A percentile compares a stretch with the other conserved stretches of the same genome.
Evolutionary conservation across 1,140 invertebrate species (phyloP).

Genomic region (Pogonomyrmex californicus): DNA sequence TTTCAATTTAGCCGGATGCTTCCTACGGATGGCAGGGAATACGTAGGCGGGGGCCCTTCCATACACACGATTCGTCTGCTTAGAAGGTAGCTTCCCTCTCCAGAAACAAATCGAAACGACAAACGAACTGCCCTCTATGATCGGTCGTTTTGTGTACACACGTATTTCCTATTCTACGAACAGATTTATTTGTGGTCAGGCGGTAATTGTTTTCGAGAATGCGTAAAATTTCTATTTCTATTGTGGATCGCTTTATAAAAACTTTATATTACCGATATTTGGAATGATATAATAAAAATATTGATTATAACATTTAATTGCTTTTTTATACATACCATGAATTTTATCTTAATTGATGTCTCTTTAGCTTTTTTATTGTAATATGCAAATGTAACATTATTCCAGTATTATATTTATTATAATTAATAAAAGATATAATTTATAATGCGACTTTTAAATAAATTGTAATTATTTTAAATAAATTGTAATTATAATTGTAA

Average conservation of each 20-base stretch:
- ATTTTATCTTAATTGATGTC: neutral
- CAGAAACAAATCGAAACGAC: conserved; percentile 72
- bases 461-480: neutral
- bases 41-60: conserved; percentile 63
- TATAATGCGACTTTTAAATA: neutral
- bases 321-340: neutral
- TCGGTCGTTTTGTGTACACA: neutral
- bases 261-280: neutral
- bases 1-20: conserved; percentile 85
- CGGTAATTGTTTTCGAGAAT: conserved; percentile 7
- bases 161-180: neutral
- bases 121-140: conserved; percentile 54
- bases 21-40: conserved; percentile 70
- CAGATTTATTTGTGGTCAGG: conserved; percentile 24
- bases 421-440: neutral
- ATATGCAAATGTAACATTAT: neutral
- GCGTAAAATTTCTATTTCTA: neutral
- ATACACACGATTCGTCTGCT: conserved; percentile 67
- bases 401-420: neutral
- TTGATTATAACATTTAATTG: neutral
- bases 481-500: neutral
- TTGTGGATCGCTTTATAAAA: neutral
- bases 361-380: too few relatives aligned
- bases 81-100: conserved; percentile 54
- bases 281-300: neutral